phyloP scores from a whole-genome alignment of 2,797 vertebrate genomes.

The Sebastes iracundus region DNA sequence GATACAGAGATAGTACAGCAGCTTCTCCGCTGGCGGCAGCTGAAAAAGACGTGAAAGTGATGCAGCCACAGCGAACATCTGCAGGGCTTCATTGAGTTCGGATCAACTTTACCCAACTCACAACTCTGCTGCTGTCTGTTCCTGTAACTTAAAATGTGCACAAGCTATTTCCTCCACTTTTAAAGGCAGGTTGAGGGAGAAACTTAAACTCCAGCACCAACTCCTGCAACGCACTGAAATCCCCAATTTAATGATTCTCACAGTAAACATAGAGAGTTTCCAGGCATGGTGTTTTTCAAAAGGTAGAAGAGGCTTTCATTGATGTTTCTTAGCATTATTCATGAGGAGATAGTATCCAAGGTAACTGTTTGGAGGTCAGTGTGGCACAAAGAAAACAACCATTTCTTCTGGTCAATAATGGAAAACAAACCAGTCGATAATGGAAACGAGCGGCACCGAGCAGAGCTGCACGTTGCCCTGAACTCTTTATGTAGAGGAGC shows the following conservation, averaged over 20 bases:
- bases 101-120: not conserved
- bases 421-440: conserved; percentile 36
- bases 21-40: not conserved
- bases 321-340: conserved; percentile 46
- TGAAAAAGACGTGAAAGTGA: not conserved
- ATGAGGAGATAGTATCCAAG: conserved; percentile 12
- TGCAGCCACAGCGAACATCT: not conserved
- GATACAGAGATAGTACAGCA: not conserved
- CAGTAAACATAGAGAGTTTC: not conserved
- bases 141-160: not conserved
- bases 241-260: not conserved
- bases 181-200: not conserved
- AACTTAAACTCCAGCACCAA: not conserved
- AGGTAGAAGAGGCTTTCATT: not conserved
- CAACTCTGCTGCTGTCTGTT: not conserved
- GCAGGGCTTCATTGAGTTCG: not conserved
- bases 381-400: conserved; percentile 36
- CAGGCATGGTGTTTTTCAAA: conserved; percentile 6
- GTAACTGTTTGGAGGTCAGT: conserved; percentile 33
- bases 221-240: not conserved
- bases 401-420: conserved; percentile 39
- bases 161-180: not conserved
- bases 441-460: conserved; percentile 17
- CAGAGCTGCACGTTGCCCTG: not conserved
- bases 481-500: not conserved